Evolutionary conservation across 2,797 vertebrate species (phyloP).

Genomic region (Corythornis leucogaster): DNA sequence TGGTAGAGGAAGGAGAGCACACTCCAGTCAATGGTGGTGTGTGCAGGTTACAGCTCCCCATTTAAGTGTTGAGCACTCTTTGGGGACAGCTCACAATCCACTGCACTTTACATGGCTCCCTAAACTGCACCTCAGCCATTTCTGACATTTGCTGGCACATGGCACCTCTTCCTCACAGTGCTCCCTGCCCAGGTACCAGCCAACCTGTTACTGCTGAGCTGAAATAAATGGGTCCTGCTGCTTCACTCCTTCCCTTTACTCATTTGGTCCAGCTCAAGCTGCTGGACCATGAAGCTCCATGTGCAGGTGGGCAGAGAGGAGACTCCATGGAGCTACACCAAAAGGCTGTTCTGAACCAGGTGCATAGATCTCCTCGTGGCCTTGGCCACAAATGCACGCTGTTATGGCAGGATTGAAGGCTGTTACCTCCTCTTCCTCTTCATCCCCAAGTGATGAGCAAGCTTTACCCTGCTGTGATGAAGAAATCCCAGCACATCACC

Average conservation of each 20-base stretch:
- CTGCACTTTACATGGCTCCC: fast-evolving
- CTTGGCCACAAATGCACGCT: not conserved
- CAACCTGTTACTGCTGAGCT: not conserved
- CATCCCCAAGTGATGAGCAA: not conserved
- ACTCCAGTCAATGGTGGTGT: not conserved
- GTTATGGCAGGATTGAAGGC: not conserved
- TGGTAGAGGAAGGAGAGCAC: not conserved
- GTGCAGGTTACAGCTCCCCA: not conserved
- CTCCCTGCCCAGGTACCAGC: not conserved
- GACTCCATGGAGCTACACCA: not conserved
- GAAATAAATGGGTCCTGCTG: not conserved
- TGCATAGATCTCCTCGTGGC: fast-evolving
- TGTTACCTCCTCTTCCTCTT: not conserved
- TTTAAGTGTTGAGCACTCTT: not conserved
- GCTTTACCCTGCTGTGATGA: not conserved
- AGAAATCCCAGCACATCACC: not conserved
- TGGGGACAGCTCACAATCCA: not conserved
- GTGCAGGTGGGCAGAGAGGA: not conserved
- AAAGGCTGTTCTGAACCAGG: not conserved
- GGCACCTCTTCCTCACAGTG: not conserved
- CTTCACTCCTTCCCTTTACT: not conserved
- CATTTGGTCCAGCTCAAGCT: not conserved
- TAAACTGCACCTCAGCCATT: not conserved
- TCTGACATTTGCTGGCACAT: not conserved
- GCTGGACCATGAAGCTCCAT: not conserved